Percentiles rank a stretch among this genome's conserved stretches.
Evolutionary conservation across 2,113 vertebrate genomes (phyloP).

Genomic region (Eupsittula cactorum): DNA sequence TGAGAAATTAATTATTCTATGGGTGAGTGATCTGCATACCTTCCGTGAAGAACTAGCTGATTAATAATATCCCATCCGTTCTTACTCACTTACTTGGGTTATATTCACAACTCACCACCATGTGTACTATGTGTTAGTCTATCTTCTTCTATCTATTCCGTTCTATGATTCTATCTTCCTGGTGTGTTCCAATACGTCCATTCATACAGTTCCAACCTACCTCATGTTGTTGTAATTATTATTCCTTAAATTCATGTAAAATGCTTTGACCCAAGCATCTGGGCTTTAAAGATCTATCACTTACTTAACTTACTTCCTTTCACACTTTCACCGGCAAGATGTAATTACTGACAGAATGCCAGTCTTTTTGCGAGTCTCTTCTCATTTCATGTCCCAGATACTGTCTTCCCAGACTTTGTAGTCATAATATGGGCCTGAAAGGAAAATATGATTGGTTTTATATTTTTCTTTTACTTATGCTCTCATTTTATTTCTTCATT

Average conservation of each 20-base stretch:
- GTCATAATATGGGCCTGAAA: background rate
- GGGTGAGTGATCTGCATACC: background rate
- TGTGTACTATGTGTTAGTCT: background rate
- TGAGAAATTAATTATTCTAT: background rate
- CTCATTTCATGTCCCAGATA: background rate
- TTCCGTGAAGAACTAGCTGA: background rate
- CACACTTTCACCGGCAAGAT: background rate
- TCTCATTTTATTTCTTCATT: background rate
- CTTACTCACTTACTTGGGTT: background rate
- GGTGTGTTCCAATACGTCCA: background rate
- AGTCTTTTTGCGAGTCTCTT: background rate
- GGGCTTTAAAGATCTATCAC: background rate
- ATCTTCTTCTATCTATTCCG: background rate
- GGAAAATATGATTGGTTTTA: background rate
- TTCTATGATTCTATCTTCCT: background rate
- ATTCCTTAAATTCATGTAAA: background rate
- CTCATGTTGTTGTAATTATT: background rate
- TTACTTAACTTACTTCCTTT: background rate
- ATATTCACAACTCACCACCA: background rate
- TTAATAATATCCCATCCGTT: background rate
- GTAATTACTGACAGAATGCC: background rate
- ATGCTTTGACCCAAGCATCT: background rate
- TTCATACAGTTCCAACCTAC: background rate
- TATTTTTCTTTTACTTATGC: background rate
- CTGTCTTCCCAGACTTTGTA: background rate